Base-by-base conservation (phyloP, 2,888 invertebrate species). In the Dolichomitus sp. region DNA sequence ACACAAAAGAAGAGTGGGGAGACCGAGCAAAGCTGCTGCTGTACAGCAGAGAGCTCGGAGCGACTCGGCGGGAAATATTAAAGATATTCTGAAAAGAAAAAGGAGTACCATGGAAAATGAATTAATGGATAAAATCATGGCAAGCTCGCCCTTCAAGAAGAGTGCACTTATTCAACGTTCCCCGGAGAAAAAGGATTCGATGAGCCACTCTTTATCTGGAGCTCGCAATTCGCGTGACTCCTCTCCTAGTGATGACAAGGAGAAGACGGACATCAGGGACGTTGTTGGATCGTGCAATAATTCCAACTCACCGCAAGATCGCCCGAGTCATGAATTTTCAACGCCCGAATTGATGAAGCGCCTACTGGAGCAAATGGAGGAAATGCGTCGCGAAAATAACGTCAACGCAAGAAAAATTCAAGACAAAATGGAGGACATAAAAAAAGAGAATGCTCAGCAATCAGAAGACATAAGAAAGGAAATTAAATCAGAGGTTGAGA, bases 181-280 rank as follows among this genome's bases (percentile, higher is more conserved):
- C 19, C 40, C 40, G 40, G 37, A 40, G 61, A 19, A 40, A 11
- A 19, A 40, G n/a, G 14, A 48, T n/a, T n/a, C 48, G 48, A n/a
- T n/a, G 48, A n/a, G 48, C n/a, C n/a, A n/a, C n/a, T 48, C 48
- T 48, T n/a, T 48, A 48, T n/a, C n/a, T n/a, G 48, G 48, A 48
- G 48, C 48, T 48, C n/a, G n/a, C 48, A 48, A 48, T n/a, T 48
- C 48, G n/a, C 48, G n/a, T 33, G n/a, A 37, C 19, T 12, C 12
- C 61, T 61, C 61, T 37, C 19, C 61, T 17, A 17, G 17, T 3
- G 59, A 17, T 3, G 11, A 37, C 2, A 19, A 11, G 5, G 40
- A 1, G 63, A 37, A 33, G 9, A 61, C 14, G 59, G 33, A 0
- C 3, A 19, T 9, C 42, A 19, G n/a, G 42, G 42, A 12, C 42